Percentiles rank a stretch among this genome's conserved stretches.
phyloP scores from a whole-genome alignment of 2,888 invertebrate species.

The Yponomeuta malinellus region DNA sequence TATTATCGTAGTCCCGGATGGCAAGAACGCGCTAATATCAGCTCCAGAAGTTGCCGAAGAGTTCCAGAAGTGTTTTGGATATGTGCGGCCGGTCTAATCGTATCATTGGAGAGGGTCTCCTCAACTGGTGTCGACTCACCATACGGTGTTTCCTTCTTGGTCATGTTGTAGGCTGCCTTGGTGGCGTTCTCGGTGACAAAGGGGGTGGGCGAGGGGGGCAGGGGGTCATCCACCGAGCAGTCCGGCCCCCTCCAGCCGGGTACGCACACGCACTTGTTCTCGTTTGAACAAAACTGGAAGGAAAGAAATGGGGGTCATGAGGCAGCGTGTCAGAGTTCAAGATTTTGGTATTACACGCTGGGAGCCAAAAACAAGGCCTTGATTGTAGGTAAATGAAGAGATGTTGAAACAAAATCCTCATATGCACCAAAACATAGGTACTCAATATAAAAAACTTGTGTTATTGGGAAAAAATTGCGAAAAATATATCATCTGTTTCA shows the following conservation, averaged over 20 bases:
- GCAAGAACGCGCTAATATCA: no score
- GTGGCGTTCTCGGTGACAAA: slow-evolving; percentile 69
- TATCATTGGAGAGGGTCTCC: not conserved
- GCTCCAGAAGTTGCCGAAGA: no score
- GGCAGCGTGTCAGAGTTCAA: not conserved
- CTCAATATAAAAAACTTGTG: no score
- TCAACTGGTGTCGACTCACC: slow-evolving; percentile 79
- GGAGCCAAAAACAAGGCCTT: no score
- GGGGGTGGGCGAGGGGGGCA: slow-evolving; percentile 79
- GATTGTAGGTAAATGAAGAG: not conserved
- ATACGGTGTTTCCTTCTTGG: slow-evolving; percentile 94
- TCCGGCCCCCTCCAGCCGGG: slow-evolving; percentile 91
- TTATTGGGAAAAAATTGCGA: no score
- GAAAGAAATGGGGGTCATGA: not conserved
- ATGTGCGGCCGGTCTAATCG: no score
- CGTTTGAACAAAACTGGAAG: slow-evolving; percentile 91
- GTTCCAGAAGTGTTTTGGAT: no score
- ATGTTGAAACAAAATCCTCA: no score
- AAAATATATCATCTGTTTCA: no score
- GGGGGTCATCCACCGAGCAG: slow-evolving; percentile 86
- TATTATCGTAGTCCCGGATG: no score
- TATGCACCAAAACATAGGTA: no score
- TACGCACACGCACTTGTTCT: slow-evolving; percentile 94
- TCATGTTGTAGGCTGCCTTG: slow-evolving; percentile 79
- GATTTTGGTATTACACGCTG: no score